Conservation (phyloP, 2,888 invertebrate species). For the Philopedon plagiatum region DNA sequence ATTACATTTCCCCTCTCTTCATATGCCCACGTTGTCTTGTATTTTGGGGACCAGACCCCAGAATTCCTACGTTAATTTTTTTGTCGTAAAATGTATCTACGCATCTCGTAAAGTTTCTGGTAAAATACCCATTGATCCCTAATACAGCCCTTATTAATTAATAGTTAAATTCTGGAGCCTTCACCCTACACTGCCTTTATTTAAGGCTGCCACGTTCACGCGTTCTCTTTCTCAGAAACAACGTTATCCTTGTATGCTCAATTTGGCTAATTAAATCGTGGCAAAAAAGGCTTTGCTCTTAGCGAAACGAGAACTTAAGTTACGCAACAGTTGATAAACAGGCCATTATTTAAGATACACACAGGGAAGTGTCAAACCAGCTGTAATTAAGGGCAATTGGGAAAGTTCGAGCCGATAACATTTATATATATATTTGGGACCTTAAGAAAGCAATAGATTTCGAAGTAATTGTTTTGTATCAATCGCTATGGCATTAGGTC, state of each 20-base stretch:
- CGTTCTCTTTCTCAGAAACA: conserved; percentile 17
- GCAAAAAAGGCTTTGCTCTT: neutral
- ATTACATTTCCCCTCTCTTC: too few species aligned
- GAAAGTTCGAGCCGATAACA: neutral
- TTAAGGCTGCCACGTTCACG: conserved; percentile 1
- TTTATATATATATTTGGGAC: too few species aligned
- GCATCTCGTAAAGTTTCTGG: too few species aligned
- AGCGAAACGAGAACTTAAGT: neutral
- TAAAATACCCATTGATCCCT: too few species aligned
- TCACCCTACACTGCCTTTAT: neutral
- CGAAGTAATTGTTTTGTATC: too few species aligned
- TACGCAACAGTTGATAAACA: conserved; percentile 11
- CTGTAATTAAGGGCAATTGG: neutral
- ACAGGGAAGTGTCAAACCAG: neutral
- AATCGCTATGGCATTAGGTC: too few species aligned
- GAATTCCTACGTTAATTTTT: too few species aligned
- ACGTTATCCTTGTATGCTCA: conserved; percentile 29
- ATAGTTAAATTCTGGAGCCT: neutral
- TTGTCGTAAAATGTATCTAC: too few species aligned
- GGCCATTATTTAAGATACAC: neutral
- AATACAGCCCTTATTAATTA: too few species aligned
- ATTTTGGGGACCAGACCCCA: too few species aligned
- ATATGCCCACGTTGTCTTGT: too few species aligned
- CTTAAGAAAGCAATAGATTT: too few species aligned
- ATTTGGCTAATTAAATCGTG: conserved; percentile 24